A percentile compares a stretch with the other conserved stretches of the same genome.
Evolutionary conservation across 2,113 vertebrate genomes (phyloP).

Genomic region (Ochotona curzoniae): DNA sequence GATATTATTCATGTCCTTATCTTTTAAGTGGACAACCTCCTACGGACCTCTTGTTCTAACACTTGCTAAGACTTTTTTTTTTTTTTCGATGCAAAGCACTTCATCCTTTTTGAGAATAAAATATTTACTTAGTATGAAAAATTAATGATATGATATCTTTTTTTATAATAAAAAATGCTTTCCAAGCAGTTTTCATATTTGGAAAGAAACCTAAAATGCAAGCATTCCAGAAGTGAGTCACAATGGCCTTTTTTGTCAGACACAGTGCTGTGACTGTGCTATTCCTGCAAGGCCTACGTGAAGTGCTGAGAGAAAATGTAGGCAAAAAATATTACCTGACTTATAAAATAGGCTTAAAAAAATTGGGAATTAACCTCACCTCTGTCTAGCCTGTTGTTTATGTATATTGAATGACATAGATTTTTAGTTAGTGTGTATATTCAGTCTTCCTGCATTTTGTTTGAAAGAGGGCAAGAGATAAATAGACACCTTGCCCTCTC

Average conservation of each 20-base stretch:
- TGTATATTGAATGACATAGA: neutral
- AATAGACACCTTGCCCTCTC: too few species aligned
- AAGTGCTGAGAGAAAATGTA: neutral
- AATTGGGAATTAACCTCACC: neutral
- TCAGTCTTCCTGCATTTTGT: too few species aligned
- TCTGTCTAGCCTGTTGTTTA: neutral
- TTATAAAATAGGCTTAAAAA: conserved; percentile 30
- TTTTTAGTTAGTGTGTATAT: neutral
- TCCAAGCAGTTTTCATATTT: conserved; percentile 18
- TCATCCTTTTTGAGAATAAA: conserved; percentile 14
- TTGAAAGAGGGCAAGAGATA: too few species aligned
- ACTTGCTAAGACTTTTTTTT: neutral
- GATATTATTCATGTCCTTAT: neutral
- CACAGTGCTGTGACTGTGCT: neutral
- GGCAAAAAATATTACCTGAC: neutral
- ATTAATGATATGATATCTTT: neutral
- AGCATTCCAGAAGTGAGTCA: conserved; percentile 3
- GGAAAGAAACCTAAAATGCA: neutral
- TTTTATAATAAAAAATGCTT: conserved; percentile 46
- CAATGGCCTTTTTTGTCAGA: neutral
- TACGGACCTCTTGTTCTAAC: neutral
- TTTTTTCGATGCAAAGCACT: neutral
- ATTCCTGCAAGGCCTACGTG: neutral
- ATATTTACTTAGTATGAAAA: conserved; percentile 33
- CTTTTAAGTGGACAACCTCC: neutral